phyloP scores from a whole-genome alignment of 2,797 vertebrate species.

The Menidia menidia region DNA sequence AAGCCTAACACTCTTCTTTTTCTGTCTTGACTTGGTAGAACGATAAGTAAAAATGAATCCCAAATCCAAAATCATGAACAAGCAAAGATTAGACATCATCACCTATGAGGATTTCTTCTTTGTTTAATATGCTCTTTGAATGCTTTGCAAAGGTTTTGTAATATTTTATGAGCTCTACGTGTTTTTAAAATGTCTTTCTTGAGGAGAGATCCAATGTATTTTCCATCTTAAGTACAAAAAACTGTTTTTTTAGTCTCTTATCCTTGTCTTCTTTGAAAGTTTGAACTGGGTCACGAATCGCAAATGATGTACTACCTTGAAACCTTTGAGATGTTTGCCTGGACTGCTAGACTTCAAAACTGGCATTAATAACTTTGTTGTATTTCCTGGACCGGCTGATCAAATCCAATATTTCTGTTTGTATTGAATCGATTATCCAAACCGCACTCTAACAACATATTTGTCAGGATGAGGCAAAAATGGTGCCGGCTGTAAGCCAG shows the following conservation, averaged over 20 bases:
- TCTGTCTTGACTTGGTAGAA: background rate
- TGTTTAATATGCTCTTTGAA: constrained; percentile 1
- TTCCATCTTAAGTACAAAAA: background rate
- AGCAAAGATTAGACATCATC: background rate
- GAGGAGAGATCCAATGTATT: background rate
- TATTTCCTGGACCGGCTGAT: constrained; percentile 26
- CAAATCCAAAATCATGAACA: background rate
- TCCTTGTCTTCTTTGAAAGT: constrained; percentile 11
- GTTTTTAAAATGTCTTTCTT: constrained; percentile 17
- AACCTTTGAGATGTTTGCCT: constrained; percentile 3
- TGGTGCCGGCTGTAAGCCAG: background rate
- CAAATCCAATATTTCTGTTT: constrained; percentile 12
- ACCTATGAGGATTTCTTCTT: background rate
- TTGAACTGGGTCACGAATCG: constrained; percentile 11
- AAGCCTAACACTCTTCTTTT: background rate
- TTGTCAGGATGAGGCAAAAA: constrained; percentile 42
- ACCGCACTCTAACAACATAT: constrained; percentile 7
- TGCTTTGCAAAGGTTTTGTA: background rate
- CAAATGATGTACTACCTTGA: constrained; percentile 18
- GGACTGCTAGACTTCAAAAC: constrained; percentile 12
- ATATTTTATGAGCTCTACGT: background rate
- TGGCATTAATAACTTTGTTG: constrained; percentile 14
- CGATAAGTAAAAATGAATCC: background rate
- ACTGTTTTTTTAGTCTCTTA: constrained; percentile 16
- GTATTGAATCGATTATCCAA: constrained; percentile 5